These are phyloP conservation scores for Setipinna tenuifilis DNA, from an alignment of 2,797 vertebrate genomes.

Conservation along the genomic window DNA sequence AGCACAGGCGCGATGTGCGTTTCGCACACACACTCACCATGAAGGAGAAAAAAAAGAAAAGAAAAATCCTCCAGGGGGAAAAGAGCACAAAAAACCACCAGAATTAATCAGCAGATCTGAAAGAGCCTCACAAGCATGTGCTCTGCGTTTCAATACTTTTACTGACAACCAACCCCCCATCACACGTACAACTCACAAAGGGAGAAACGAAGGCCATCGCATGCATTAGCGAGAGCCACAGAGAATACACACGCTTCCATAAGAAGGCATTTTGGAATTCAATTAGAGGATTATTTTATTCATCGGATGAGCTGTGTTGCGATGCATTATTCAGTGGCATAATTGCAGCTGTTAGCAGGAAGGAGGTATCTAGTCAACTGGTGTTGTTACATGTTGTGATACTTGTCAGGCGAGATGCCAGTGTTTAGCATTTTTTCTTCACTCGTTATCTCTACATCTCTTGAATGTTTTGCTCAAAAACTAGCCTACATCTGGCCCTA, in stretches of 20 bases:
- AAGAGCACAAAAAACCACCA: neutral
- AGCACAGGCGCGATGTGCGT: neutral
- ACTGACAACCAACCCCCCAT: neutral
- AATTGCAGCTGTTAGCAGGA: neutral
- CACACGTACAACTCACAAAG: neutral
- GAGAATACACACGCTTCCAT: neutral
- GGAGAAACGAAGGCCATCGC: conserved; percentile 1
- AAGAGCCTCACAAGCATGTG: neutral
- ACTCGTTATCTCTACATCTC: no score
- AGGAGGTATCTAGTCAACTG: neutral
- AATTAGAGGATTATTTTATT: conserved; percentile 1
- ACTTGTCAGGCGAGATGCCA: neutral
- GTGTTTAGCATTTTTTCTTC: neutral
- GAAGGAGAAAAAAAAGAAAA: neutral
- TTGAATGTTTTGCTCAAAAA: no score
- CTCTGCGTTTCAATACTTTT: conserved; percentile 1
- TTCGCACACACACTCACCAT: neutral
- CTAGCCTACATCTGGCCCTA: no score
- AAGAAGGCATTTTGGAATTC: neutral
- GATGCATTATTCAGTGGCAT: neutral
- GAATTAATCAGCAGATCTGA: conserved; percentile 42
- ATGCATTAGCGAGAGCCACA: conserved; percentile 8
- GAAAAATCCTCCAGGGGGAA: neutral
- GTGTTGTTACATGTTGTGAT: conserved; percentile 3
- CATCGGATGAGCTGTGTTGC: neutral